Percentiles rank a stretch among this genome's conserved stretches.
phyloP scores from a whole-genome alignment of 2,113 vertebrate species.

The Callochromis pleurospilus region DNA sequence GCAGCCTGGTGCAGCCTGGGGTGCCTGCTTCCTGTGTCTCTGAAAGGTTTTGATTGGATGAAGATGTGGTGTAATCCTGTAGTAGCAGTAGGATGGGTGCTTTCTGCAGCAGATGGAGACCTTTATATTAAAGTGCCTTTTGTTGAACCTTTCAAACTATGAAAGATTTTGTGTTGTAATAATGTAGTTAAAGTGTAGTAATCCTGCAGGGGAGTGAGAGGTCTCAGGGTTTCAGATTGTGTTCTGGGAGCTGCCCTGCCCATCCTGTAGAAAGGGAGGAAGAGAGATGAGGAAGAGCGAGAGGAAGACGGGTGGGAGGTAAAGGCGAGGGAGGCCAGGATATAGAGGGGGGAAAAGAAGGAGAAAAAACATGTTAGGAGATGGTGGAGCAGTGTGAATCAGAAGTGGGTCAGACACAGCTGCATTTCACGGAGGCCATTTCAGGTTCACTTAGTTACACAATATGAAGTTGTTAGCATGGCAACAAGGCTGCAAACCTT shows the following conservation, averaged over 20 bases:
- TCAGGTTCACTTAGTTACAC: conserved; percentile 26
- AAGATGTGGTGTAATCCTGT: neutral
- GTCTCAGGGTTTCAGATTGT: conserved; percentile 41
- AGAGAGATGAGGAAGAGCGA: conserved; percentile 20
- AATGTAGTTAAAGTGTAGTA: neutral
- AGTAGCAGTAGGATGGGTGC: neutral
- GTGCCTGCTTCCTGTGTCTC: neutral
- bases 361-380: conserved; percentile 1
- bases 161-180: neutral
- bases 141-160: neutral
- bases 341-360: neutral
- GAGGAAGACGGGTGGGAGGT: conserved; percentile 34
- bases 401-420: conserved; percentile 23
- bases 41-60: neutral
- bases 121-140: neutral
- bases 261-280: conserved; percentile 58
- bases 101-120: neutral
- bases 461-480: conserved; percentile 7
- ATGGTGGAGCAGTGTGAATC: neutral
- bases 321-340: conserved; percentile 26
- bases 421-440: neutral
- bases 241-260: conserved; percentile 57
- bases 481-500: neutral
- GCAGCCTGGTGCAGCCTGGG: neutral
- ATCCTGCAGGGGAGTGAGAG: conserved; percentile 4